A percentile compares a stretch with the other conserved stretches of the same genome.
Evolutionary conservation across 2,888 invertebrate genomes (phyloP).

Genomic region (Blastobasis adustella): DNA sequence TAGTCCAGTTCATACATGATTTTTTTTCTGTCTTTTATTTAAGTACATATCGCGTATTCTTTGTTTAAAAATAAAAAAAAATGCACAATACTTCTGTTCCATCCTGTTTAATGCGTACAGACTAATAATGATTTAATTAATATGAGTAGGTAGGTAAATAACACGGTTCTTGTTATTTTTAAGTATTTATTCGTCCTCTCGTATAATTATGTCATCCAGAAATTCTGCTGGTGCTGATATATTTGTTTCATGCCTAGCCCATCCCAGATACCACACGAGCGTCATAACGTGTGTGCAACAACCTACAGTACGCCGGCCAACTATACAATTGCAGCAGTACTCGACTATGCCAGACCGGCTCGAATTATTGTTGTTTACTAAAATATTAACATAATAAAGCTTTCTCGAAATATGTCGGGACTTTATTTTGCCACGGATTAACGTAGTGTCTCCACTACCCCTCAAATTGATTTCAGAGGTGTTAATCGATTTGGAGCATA

Average conservation of each 20-base stretch:
- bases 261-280: slow-evolving; percentile 1
- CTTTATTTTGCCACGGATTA: not conserved
- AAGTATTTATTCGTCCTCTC: no score
- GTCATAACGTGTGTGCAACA: slow-evolving; percentile 16
- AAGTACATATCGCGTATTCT: no score
- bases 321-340: slow-evolving; percentile 16
- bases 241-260: not conserved
- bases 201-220: not conserved
- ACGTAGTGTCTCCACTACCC: not conserved
- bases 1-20: no score
- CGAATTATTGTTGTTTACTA: not conserved
- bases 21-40: no score
- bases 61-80: no score
- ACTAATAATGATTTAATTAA: no score
- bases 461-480: not conserved
- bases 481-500: not conserved
- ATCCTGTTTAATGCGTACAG: no score
- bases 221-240: not conserved
- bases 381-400: not conserved
- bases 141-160: no score
- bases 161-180: no score
- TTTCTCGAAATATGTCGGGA: not conserved
- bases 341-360: not conserved
- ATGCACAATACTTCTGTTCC: no score
- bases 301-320: slow-evolving; percentile 13